Base-by-base conservation (phyloP, 1,140 invertebrate genomes). In the Heliothis virescens region DNA sequence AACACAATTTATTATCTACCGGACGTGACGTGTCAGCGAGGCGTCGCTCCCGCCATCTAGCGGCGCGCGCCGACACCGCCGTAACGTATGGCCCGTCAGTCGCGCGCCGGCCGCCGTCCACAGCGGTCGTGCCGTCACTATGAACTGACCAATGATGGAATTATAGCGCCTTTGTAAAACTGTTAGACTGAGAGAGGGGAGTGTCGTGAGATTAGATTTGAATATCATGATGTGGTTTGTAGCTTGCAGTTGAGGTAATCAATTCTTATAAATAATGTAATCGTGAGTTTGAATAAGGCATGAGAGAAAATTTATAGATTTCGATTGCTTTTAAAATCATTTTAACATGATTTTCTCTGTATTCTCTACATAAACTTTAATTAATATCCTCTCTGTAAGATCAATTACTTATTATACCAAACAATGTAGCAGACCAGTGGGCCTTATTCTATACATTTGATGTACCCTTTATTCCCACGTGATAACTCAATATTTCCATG, bases 11-110 rank as follows among this genome's bases (percentile, higher is more conserved):
- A 60, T 62, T 13, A 48, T 5, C 0, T 9, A 73, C 11, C 34
- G 72, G 53, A 74, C 57, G 55, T 74, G 57, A 48, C 72, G 72
- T 72, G 69, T 74, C 72, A 62, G n/a, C n/a, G 41, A 74, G 72
- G 72, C 41, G 57, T 74, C 72, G 72, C 53, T 34, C 13, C 34
- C 29, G 72, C 57, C 72, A 74, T 34, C 72, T 74, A 60, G 53
- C 72, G 72, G 57, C 34, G 15, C 16, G 29, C 26, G 12, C 26
- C 41, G 69, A 74, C 72, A 60, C 11, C 16, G 12, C 15, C 1
- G 15, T 74, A 48, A 74, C 29, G 72, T 60, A 60, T 74, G 72
- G 21, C 71, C 72, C 18, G 69, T 72, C 69, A 72, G 69, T 72
- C 10, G 57, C 55, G 57, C 12, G 34, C 72, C 12, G 72, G 0